A percentile compares a stretch with the other conserved stretches of the same genome.
phyloP scores from a whole-genome alignment of 2,113 vertebrate species.

The Nerophis ophidion region DNA sequence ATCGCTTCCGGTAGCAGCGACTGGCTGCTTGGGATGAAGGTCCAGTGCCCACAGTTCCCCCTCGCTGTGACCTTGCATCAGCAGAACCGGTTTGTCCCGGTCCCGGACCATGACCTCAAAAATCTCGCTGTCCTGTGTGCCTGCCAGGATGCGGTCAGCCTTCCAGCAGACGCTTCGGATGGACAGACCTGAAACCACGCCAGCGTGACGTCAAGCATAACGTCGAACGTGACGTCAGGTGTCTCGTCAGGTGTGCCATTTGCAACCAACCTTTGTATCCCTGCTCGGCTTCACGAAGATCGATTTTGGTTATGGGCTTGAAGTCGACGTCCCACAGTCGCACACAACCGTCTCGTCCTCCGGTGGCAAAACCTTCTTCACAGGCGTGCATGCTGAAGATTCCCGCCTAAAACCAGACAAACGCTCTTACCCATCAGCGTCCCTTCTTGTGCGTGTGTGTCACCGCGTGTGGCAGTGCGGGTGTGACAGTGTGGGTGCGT shows the following conservation, averaged over 20 bases:
- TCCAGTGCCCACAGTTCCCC: constrained; percentile 95
- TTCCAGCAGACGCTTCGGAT: constrained; percentile 97
- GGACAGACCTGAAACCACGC: constrained; percentile 79
- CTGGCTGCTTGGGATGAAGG: constrained; percentile 89
- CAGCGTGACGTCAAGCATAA: background rate
- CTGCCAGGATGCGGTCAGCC: constrained; percentile 86
- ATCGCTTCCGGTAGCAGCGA: constrained; percentile 91
- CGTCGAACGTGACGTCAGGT: too few species aligned
- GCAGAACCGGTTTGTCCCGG: constrained; percentile 87
- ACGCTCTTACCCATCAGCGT: background rate
- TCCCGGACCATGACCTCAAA: constrained; percentile 95
- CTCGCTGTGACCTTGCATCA: constrained; percentile 96
- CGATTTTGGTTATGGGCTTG: constrained; percentile 97
- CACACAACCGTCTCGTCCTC: constrained; percentile 93
- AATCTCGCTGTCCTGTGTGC: constrained; percentile 96
- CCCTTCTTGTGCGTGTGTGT: too few species aligned
- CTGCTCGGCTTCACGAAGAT: constrained; percentile 92
- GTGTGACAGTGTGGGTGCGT: too few species aligned
- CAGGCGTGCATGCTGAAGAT: constrained; percentile 97
- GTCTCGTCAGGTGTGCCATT: background rate
- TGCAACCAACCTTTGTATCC: constrained; percentile 82
- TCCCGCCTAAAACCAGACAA: constrained; percentile 74
- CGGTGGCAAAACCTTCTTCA: constrained; percentile 95
- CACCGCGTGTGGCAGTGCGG: background rate
- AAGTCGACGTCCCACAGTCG: constrained; percentile 92